Base-by-base conservation (phyloP, 2,888 invertebrate species). In the Torymus auratus region DNA sequence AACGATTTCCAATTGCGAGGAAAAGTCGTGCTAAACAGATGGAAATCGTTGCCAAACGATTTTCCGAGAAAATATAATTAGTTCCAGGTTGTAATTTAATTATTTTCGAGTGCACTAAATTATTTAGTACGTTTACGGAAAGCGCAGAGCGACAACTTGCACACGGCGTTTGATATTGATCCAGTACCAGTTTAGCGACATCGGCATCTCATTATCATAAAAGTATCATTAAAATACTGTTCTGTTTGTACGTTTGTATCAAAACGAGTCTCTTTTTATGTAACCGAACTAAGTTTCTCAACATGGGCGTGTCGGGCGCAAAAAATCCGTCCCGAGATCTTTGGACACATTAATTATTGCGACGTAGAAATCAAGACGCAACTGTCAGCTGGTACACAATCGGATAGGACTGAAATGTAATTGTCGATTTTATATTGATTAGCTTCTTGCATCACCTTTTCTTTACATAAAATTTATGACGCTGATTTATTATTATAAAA, bases 141-240 rank as follows among this genome's bases (percentile, higher is more conserved):
- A 41, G 41, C 7, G 7, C 41, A 41, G 41, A 41, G 41, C 41
- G 41, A 41, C 41, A 41, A 41, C 41, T 41, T 41, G n/a, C n/a
- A 41, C 41, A 41, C 41, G 41, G 7, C 7, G 7, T 41, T 41
- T 41, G 41, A 41, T 41, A 41, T 41, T 60, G 60, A 60, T 60
- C 60, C 60, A 15, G 15, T 60, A 60, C 60, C 17, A 17, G 60
- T 60, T 60, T 60, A 17, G 17, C 60, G 17, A 60, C 60, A 60
- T 56, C 15, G 56, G 56, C 56, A 15, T 15, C n/a, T 56, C 56
- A 15, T 60, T 60, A 60, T 17, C 60, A 60, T 60, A 60, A 60
- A 60, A 60, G 60, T 60, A 60, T 60, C 60, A 60, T 60, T 60
- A 60, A 60, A 60, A 60, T 60, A 17, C 60, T 60, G 60, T 60